Conservation (phyloP, 2,888 invertebrate species). For the Meliscaeva auricollis region DNA sequence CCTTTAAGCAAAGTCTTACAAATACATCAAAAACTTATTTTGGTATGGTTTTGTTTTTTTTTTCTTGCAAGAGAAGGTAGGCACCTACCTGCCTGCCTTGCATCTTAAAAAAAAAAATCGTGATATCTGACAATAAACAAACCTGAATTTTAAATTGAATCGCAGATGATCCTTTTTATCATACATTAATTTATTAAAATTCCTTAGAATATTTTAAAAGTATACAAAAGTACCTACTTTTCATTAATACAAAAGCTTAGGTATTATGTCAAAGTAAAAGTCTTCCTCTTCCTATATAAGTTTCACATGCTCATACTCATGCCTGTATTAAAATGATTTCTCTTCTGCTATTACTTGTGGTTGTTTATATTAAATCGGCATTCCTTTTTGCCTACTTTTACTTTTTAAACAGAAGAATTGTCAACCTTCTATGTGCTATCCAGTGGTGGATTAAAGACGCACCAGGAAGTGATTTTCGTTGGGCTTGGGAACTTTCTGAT, state of each 20-base stretch:
- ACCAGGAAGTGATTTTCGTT: too few species aligned
- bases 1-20: too few species aligned
- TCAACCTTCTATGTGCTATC: background rate
- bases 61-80: too few species aligned
- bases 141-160: background rate
- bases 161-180: slow-evolving; percentile 3
- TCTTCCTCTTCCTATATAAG: background rate
- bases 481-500: too few species aligned
- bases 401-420: slow-evolving; percentile 16
- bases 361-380: slow-evolving; percentile 25
- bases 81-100: too few species aligned
- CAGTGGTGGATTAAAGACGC: background rate
- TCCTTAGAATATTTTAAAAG: background rate
- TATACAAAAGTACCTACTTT: background rate
- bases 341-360: slow-evolving; percentile 20
- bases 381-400: slow-evolving; percentile 9
- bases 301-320: background rate
- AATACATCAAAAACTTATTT: too few species aligned
- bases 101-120: too few species aligned
- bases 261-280: background rate
- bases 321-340: background rate
- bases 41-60: too few species aligned
- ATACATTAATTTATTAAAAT: slow-evolving; percentile 14
- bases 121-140: too few species aligned
- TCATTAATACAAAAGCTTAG: background rate